phyloP scores from a whole-genome alignment of 2,797 vertebrate species.

The Hemibagrus guttatus region DNA sequence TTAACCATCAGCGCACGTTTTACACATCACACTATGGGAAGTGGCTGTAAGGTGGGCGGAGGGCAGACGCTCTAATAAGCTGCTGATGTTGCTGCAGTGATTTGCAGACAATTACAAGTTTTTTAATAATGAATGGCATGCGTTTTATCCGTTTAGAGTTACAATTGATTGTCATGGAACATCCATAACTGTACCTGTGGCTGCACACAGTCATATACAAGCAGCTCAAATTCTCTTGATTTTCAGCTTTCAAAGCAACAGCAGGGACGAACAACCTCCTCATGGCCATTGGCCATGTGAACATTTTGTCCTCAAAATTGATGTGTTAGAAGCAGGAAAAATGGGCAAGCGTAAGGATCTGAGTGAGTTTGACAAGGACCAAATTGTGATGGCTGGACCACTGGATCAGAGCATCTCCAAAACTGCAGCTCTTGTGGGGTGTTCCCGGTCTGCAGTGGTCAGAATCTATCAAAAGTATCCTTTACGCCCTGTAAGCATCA shows the following conservation, averaged over 20 bases:
- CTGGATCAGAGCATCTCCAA: no score
- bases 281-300: no score
- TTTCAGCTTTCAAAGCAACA: not conserved
- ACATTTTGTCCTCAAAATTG: no score
- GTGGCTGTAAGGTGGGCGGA: not conserved
- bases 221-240: not conserved
- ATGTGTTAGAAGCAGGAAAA: no score
- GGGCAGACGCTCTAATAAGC: not conserved
- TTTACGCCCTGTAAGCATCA: no score
- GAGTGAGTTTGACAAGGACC: no score
- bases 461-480: no score
- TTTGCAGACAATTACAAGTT: not conserved
- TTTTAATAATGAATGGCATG: not conserved
- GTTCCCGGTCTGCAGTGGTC: no score
- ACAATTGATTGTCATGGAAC: not conserved
- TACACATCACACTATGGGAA: not conserved
- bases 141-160: not conserved
- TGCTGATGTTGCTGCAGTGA: no score
- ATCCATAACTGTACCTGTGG: not conserved
- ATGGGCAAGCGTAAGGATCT: no score
- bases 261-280: not conserved
- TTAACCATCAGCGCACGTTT: not conserved
- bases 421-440: no score
- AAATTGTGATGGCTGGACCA: no score
- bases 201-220: not conserved